A percentile compares a stretch with the other conserved stretches of the same genome.
These are phyloP conservation scores for Diorhabda elongata DNA, from an alignment of 1,140 invertebrate species.

Conservation along the genomic window DNA sequence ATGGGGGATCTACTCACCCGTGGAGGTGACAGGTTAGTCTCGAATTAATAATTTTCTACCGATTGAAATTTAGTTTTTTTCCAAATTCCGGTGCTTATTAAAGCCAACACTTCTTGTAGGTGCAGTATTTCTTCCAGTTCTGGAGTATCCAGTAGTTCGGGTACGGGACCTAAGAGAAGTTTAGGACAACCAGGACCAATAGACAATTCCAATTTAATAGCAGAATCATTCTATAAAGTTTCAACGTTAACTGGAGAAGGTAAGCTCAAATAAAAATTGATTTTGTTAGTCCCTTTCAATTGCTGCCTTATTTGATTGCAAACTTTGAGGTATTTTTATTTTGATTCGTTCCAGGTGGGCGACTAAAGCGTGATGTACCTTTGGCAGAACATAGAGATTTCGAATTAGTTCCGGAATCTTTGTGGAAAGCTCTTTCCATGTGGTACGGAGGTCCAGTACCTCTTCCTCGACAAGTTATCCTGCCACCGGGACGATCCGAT, in stretches of 20 bases:
- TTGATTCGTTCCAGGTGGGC: conserved; percentile 52
- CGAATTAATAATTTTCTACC: background rate
- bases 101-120: conserved; percentile 36
- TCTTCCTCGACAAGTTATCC: conserved; percentile 70
- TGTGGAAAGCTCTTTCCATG: conserved; percentile 78
- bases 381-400: conserved; percentile 73
- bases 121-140: conserved; percentile 56
- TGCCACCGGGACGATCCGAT: conserved; percentile 44
- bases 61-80: background rate
- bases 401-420: conserved; percentile 74
- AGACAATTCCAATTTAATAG: conserved; percentile 69
- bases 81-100: background rate
- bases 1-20: conserved; percentile 55
- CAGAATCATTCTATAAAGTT: conserved; percentile 59
- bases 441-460: conserved; percentile 84
- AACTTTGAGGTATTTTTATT: conserved; percentile 2
- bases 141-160: conserved; percentile 52
- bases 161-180: conserved; percentile 43
- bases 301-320: background rate
- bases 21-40: conserved; percentile 51
- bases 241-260: conserved; percentile 76
- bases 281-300: too few relatives aligned
- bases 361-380: conserved; percentile 65
- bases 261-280: conserved; percentile 6
- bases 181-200: conserved; percentile 65